Conservation (phyloP, 2,113 vertebrate genomes). For the Garra rufa region DNA sequence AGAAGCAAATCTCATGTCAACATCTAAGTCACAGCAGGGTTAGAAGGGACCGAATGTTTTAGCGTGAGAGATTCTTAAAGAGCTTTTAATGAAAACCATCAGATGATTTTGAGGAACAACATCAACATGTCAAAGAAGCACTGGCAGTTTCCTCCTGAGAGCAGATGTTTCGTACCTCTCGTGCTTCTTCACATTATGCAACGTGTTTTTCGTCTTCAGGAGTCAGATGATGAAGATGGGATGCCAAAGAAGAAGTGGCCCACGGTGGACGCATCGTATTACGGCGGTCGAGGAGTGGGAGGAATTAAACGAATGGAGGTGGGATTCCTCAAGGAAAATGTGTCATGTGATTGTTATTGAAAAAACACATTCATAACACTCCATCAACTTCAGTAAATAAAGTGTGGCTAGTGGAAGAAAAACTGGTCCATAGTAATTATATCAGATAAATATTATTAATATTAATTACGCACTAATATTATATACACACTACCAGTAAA, state of each 20-base stretch:
- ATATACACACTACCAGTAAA: no score
- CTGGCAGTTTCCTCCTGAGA: neutral
- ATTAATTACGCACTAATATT: no score
- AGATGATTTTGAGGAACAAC: constrained; percentile 7
- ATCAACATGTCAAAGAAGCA: constrained; percentile 1
- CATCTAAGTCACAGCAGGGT: constrained; percentile 5
- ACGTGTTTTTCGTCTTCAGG: constrained; percentile 68
- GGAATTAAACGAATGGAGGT: constrained; percentile 94
- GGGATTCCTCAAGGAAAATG: constrained; percentile 26
- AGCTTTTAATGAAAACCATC: constrained; percentile 19
- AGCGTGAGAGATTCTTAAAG: neutral
- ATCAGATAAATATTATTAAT: no score
- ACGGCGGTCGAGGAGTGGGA: constrained; percentile 86
- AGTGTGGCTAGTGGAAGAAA: neutral
- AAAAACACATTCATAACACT: neutral
- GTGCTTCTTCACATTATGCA: neutral
- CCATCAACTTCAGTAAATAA: neutral
- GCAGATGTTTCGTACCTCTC: constrained; percentile 1
- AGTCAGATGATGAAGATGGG: constrained; percentile 87
- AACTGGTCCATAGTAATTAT: neutral
- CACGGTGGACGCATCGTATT: constrained; percentile 88
- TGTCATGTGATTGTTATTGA: neutral
- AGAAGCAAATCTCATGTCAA: neutral
- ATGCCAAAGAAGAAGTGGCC: constrained; percentile 90
- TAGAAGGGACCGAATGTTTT: neutral